Evolutionary conservation across 2,888 invertebrate species (phyloP).

Genomic region (Hirtodrosophila trivittata): DNA sequence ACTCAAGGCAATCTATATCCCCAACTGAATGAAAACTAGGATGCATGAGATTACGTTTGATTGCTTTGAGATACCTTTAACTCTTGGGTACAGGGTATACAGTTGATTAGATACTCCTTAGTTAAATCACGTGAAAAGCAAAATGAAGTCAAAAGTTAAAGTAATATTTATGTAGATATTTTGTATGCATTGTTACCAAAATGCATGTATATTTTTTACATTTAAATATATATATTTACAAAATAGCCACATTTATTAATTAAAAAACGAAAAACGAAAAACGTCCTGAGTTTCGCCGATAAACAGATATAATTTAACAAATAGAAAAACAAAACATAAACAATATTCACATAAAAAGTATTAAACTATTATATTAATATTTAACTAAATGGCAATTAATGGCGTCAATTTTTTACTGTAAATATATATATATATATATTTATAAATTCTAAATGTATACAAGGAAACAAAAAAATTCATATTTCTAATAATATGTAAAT

Average conservation of each 20-base stretch:
- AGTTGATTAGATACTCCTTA: not conserved
- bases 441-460: constrained; percentile 50
- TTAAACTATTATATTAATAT: constrained; percentile 32
- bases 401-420: constrained; percentile 73
- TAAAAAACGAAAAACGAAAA: constrained; percentile 13
- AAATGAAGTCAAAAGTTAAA: constrained; percentile 13
- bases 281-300: constrained; percentile 48
- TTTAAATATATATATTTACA: constrained; percentile 37
- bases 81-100: not conserved
- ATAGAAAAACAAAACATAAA: constrained; percentile 1
- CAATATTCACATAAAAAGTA: constrained; percentile 23
- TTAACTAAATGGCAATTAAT: constrained; percentile 69
- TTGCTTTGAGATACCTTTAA: no score
- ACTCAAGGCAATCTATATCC: no score
- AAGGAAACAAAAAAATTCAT: constrained; percentile 23
- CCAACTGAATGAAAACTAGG: no score
- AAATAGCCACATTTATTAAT: constrained; percentile 33
- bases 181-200: constrained; percentile 22
- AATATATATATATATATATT: constrained; percentile 38
- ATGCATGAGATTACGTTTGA: no score
- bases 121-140: not conserved
- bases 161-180: constrained; percentile 57
- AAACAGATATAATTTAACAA: constrained; percentile 32
- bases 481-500: constrained; percentile 53
- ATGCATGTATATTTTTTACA: constrained; percentile 48